Conservation (phyloP, 2,888 invertebrate species). For the Lochmaea capreae region DNA sequence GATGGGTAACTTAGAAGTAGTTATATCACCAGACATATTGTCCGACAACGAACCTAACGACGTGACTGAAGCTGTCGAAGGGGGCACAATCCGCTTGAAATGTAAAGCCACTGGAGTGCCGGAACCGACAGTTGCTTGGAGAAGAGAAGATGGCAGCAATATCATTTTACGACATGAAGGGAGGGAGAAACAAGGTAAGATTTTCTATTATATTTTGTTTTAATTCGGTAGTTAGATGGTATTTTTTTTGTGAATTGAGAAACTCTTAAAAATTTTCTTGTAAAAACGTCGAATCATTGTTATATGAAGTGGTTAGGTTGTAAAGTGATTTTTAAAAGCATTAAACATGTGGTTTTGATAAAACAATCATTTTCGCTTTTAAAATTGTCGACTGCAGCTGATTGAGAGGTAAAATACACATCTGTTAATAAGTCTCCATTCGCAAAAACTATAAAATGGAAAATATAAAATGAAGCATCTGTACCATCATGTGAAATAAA, state of each 20-base stretch:
- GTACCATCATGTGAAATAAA: neutral
- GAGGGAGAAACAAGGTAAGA: slow-evolving; percentile 77
- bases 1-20: slow-evolving; percentile 89
- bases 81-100: slow-evolving; percentile 79
- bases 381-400: slow-evolving; percentile 30
- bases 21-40: slow-evolving; percentile 88
- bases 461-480: neutral
- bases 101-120: slow-evolving; percentile 88
- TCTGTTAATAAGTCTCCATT: slow-evolving; percentile 11
- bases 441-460: neutral
- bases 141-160: slow-evolving; percentile 80
- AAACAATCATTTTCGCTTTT: slow-evolving; percentile 27
- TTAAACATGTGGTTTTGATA: slow-evolving; percentile 35
- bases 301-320: neutral
- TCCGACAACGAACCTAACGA: slow-evolving; percentile 77
- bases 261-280: neutral
- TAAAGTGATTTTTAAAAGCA: slow-evolving; percentile 15
- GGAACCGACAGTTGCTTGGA: slow-evolving; percentile 83
- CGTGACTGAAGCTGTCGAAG: slow-evolving; percentile 82
- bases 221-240: neutral
- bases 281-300: neutral
- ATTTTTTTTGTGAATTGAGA: neutral
- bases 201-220: slow-evolving; percentile 10
- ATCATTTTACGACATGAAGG: slow-evolving; percentile 82
- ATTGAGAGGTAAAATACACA: slow-evolving; percentile 18